Conservation (phyloP, 2,113 vertebrate species). For the Halichoerus grypus region DNA sequence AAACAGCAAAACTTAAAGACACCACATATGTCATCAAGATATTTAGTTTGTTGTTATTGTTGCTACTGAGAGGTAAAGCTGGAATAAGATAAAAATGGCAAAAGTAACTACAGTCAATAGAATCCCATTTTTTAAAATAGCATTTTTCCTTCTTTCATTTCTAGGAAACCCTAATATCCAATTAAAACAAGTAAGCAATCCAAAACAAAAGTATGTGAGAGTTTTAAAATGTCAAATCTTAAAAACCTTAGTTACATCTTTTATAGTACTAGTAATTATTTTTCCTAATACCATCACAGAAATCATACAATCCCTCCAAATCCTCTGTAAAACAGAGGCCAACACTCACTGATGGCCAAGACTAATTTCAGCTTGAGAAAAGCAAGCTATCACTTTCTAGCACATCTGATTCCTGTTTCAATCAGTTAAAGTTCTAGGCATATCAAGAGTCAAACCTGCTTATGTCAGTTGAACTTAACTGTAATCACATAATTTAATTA, state of each 20-base stretch:
- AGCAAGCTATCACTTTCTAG: background rate
- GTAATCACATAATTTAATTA: background rate
- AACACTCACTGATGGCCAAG: background rate
- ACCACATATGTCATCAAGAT: slow-evolving; percentile 3
- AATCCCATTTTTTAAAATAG: background rate
- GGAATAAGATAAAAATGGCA: background rate
- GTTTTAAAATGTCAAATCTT: background rate
- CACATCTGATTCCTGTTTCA: background rate
- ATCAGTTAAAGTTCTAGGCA: background rate
- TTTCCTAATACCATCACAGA: background rate
- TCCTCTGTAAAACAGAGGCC: background rate
- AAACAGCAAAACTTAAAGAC: background rate
- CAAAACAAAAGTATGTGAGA: background rate
- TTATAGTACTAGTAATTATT: background rate
- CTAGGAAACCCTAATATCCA: background rate
- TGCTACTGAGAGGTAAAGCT: background rate
- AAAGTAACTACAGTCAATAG: background rate
- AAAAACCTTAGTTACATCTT: background rate
- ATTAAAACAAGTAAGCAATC: background rate
- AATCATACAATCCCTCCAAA: background rate
- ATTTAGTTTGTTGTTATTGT: background rate
- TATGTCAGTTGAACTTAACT: background rate
- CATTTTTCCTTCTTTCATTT: background rate
- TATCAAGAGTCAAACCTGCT: background rate
- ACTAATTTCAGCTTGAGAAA: background rate